Conservation (phyloP, 2,113 vertebrate genomes). For the Xiphophorus couchianus region DNA sequence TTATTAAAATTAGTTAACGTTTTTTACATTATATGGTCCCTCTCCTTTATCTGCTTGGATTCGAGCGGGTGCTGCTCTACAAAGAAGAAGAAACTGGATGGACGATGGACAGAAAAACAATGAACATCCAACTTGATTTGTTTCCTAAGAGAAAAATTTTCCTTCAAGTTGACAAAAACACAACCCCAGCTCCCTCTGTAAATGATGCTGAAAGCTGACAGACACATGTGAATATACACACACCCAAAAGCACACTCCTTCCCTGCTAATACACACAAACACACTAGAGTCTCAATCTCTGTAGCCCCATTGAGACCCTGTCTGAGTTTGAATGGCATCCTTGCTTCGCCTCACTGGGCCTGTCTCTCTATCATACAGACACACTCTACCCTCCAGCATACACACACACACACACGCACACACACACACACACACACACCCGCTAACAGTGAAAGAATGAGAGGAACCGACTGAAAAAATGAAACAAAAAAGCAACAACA, state of each 20-base stretch:
- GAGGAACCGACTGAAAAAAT: not conserved
- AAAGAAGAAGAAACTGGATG: not conserved
- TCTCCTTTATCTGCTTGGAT: too few species aligned
- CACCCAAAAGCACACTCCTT: conserved; percentile 14
- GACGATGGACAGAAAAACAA: not conserved
- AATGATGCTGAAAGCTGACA: conserved; percentile 23
- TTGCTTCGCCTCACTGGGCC: conserved; percentile 62
- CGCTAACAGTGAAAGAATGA: not conserved
- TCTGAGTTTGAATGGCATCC: conserved; percentile 70
- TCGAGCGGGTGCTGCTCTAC: too few species aligned
- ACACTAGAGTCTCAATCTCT: conserved; percentile 29
- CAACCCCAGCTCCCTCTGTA: conserved; percentile 5
- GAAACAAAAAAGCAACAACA: conserved; percentile 12
- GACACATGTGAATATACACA: conserved; percentile 3
- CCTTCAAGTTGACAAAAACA: conserved; percentile 13
- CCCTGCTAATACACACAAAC: conserved; percentile 20
- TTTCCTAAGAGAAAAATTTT: conserved; percentile 11
- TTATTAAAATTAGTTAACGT: too few species aligned
- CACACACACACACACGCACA: conserved; percentile 17
- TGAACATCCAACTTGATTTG: not conserved
- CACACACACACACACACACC: conserved; percentile 9
- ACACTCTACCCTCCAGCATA: conserved; percentile 35
- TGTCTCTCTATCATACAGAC: conserved; percentile 58
- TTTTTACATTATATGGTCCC: too few species aligned
- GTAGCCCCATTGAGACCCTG: conserved; percentile 57